Evolutionary conservation across 1,140 invertebrate species (phyloP), one percentile per base, ranked within the genome.

Genomic region (Drosophila triauraria): DNA sequence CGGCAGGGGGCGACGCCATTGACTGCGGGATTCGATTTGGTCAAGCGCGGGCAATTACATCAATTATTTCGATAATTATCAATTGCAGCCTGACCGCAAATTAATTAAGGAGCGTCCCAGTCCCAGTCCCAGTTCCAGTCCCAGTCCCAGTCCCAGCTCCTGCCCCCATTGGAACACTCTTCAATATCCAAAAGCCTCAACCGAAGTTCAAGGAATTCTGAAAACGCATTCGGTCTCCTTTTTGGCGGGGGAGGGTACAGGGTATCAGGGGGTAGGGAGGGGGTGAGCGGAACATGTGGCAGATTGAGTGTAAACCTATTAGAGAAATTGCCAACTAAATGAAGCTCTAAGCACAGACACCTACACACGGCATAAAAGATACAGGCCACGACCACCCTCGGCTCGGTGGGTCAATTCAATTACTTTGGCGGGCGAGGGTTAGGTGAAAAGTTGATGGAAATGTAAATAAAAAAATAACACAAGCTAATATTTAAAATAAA

Each of bases 281-380:
- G 12, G n/a, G 12, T 1, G 27, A 12, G 17, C 4, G 65, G 61
- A 46, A 30, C 30, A 46, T 67, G 40, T 46, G 32, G 42, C 68
- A 84, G 85, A 87, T 87, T 87, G 84, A 87, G 84, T 87, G 83
- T 87, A 88, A 88, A 88, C 84, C 84, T 83, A 87, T 87, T 88
- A 87, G 61, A 87, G 80, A 87, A 87, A 87, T 88, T 87, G 85
- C 84, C 85, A 78, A 80, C 80, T 79, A 88, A 87, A 84, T 87
- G 81, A 83, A 88, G 65, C 72, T 32, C 65, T 82, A 60, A 71
- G 63, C 54, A 77, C 57, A 62, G 47, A 43, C 44, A 53, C 62
- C 47, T 40, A 60, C 58, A 27, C 48, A 42, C 30, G 35, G 20
- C 23, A 56, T 56, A 56, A 56, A 56, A 54, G 30, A 65, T 12